Evolutionary conservation across 2,888 invertebrate species (phyloP), one percentile per base, ranked within the genome.

Genomic region (Dryobotodes eremita): DNA sequence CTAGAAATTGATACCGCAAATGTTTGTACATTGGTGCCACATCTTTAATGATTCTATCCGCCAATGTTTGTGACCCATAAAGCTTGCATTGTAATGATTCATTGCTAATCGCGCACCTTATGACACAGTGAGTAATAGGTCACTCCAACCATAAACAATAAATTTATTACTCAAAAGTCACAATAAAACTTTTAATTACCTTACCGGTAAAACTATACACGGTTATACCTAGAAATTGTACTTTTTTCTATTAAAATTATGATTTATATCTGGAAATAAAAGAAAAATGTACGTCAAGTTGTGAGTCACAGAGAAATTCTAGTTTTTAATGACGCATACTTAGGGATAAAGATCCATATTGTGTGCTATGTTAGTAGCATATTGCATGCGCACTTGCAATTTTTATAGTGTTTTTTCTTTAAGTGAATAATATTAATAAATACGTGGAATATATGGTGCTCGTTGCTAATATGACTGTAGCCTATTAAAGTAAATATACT

Each of bases 101-200:
- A 87, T 86, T 42, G 68, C 46, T 85, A 65, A 80, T 66, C 72
- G 65, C 59, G 11, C 15, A 31, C 26, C 59, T 20, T 64, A 26
- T 57, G 85, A 79, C 79, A 74, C 61, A 15, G 48, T 70, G 79
- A 82, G 42, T 79, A 71, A 77, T 79, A 71, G 85, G 79, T 74
- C 74, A 82, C 5, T n/a, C 59, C 13, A 57, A 64, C 23, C 68
- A 65, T 87, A 79, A 86, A 87, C 61, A 70, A 57, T 48, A 65
- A 68, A 48, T 73, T 57, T 81, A 81, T 81, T 76, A 66, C 71
- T 62, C 31, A 20, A 42, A 23, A 75, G 65, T 77, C 65, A 75
- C n/a, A 83, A n/a, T 75, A 65, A 75, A 84, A 75, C n/a, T 74
- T 85, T 75, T 85, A 85, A 85, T 79, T 75, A 73, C 65, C 36